Evolutionary conservation across 2,888 invertebrate genomes (phyloP), one percentile per base, ranked within the genome.

Genomic region (Vesta saturnalis): DNA sequence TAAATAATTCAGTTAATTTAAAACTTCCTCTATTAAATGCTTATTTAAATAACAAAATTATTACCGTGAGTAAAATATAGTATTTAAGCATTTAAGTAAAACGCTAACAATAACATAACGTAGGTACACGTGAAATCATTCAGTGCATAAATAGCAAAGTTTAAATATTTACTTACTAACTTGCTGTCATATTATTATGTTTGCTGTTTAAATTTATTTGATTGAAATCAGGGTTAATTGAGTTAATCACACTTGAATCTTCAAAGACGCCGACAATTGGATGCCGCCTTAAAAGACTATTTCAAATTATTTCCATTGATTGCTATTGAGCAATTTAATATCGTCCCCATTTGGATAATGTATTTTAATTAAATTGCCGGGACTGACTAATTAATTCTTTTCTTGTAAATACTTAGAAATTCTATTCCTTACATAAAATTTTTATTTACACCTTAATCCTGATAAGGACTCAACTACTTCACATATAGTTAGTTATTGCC

Each of bases 281-380:
- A 52, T 52, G 52, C 52, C 52, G 52, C 52, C 21, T 21, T 52
- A 19, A 52, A 52, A 52, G 52, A 52, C 19, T 18, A 52, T 52
- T 52, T 52, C 52, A 52, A 52, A 52, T 52, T 52, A 52, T 52
- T 52, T 52, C 52, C 52, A 52, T 52, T 52, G 52, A 52, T 52
- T 52, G 19, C 52, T n/a, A n/a, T 52, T 52, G 19, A 52, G 18
- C 52, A 52, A 52, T 52, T 52, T 52, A 52, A 52, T 12, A 52
- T 19, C 52, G 52, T 49, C 49, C 47, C n/a, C 52, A 52, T 52
- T 52, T 52, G 52, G 18, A 52, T 3, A 21, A 52, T n/a, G 18
- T 52, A 21, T 52, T 52, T 52, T 18, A 52, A 52, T 52, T 52
- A 52, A 52, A 52, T 21, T 52, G 19, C 52, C 12, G 19, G 8